These are phyloP conservation scores for Emmelina monodactyla DNA, from an alignment of 2,888 invertebrate genomes.

Conservation along the genomic window DNA sequence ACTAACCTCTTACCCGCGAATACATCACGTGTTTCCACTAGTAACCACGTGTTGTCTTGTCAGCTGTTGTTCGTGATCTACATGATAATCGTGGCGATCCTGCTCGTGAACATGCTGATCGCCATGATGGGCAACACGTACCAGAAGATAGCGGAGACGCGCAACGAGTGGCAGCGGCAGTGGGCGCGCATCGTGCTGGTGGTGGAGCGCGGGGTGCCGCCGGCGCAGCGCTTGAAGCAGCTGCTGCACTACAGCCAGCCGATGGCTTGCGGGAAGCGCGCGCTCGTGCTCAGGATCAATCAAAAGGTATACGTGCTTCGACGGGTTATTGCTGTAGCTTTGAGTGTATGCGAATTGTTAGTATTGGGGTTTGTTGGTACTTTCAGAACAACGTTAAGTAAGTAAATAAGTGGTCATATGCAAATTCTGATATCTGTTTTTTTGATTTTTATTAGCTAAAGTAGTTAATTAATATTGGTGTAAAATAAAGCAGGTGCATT, in stretches of 20 bases:
- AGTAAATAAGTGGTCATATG: too few relatives aligned
- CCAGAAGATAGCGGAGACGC: conserved; percentile 95
- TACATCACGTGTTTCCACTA: too few relatives aligned
- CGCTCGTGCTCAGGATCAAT: conserved; percentile 86
- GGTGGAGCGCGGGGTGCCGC: conserved; percentile 95
- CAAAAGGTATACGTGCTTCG: conserved; percentile 90
- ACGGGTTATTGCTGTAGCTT: too few relatives aligned
- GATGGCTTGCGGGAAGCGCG: conserved; percentile 87
- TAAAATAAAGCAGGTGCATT: too few relatives aligned
- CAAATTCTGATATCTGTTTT: too few relatives aligned
- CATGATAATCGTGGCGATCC: conserved; percentile 95
- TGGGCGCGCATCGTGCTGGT: conserved; percentile 98
- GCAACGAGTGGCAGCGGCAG: conserved; percentile 97
- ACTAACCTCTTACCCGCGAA: too few relatives aligned
- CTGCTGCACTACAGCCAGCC: conserved; percentile 93
- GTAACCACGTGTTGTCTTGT: too few relatives aligned
- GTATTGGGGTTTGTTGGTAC: too few relatives aligned
- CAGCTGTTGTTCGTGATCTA: conserved; percentile 93
- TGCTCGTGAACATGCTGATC: conserved; percentile 97
- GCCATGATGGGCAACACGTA: conserved; percentile 99
- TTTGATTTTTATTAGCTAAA: too few relatives aligned
- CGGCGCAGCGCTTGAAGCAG: conserved; percentile 83
- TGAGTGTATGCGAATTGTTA: too few relatives aligned
- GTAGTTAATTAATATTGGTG: too few relatives aligned
- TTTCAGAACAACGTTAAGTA: too few relatives aligned